phyloP scores from a whole-genome alignment of 2,113 vertebrate genomes.

The Melanerpes formicivorus region DNA sequence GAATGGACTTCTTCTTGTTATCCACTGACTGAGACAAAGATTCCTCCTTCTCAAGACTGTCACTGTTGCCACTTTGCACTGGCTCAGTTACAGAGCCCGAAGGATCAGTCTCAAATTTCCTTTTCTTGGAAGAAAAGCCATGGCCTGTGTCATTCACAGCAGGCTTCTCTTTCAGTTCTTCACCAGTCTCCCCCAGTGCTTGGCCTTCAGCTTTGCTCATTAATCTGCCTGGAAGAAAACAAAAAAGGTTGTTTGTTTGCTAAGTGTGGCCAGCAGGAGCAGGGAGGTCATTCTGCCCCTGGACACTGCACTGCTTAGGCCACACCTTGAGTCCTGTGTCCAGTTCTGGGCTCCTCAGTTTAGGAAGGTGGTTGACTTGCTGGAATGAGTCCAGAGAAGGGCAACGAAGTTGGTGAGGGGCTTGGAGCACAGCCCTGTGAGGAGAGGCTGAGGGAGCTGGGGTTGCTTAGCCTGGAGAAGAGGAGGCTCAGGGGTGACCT shows the following conservation, averaged over 20 bases:
- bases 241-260: neutral
- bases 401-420: no score
- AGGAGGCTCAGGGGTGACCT: no score
- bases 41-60: neutral
- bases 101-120: constrained; percentile 51
- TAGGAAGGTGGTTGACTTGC: no score
- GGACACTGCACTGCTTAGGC: no score
- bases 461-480: no score
- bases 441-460: no score
- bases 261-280: no score
- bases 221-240: constrained; percentile 74
- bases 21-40: neutral
- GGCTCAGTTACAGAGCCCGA: constrained; percentile 67
- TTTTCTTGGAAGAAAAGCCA: constrained; percentile 57
- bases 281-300: no score
- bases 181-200: neutral
- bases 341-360: no score
- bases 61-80: constrained; percentile 16
- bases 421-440: no score
- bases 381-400: no score
- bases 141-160: neutral
- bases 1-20: constrained; percentile 14
- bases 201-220: constrained; percentile 63
- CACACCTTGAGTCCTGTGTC: no score
- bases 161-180: constrained; percentile 27